Percentiles rank a stretch among this genome's conserved stretches.
These are phyloP conservation scores for Microctonus hyperodae DNA, from an alignment of 2,888 invertebrate genomes.

Conservation along the genomic window DNA sequence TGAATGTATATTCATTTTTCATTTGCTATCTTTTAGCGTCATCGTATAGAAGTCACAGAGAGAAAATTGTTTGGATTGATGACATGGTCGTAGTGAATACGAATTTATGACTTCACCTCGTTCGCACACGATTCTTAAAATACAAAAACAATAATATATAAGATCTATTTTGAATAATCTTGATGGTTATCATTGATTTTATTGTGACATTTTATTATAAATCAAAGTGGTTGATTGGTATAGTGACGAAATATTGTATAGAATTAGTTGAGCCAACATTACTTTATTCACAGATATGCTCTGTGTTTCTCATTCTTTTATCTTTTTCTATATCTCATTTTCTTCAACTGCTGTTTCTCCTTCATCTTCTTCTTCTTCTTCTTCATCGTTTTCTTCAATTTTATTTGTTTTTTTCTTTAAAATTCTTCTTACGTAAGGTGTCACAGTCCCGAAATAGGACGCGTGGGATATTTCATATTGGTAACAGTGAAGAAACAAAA, in stretches of 20 bases:
- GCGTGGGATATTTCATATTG: slow-evolving; percentile 25
- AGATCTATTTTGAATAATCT: background rate
- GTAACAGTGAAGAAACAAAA: slow-evolving; percentile 2
- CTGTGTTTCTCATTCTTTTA: slow-evolving; percentile 11
- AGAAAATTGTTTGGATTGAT: background rate
- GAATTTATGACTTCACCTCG: background rate
- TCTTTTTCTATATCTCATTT: background rate
- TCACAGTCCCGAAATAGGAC: slow-evolving; percentile 34
- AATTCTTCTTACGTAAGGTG: slow-evolving; percentile 27
- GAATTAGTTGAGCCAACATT: slow-evolving; percentile 17
- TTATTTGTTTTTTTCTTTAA: slow-evolving; percentile 21
- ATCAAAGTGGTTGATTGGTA: background rate
- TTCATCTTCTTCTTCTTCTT: background rate
- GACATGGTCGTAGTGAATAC: background rate
- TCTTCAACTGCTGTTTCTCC: background rate
- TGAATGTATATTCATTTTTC: background rate
- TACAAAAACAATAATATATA: background rate
- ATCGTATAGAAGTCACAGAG: background rate
- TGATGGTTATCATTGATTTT: background rate
- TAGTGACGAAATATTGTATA: background rate
- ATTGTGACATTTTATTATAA: background rate
- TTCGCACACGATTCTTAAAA: background rate
- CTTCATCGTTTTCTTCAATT: slow-evolving; percentile 7
- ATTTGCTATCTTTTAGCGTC: background rate
- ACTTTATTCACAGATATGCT: slow-evolving; percentile 2